Percentiles rank a stretch among this genome's conserved stretches.
Evolutionary conservation across 2,888 invertebrate genomes (phyloP).

Genomic region (Cryptophagus acutangulus): DNA sequence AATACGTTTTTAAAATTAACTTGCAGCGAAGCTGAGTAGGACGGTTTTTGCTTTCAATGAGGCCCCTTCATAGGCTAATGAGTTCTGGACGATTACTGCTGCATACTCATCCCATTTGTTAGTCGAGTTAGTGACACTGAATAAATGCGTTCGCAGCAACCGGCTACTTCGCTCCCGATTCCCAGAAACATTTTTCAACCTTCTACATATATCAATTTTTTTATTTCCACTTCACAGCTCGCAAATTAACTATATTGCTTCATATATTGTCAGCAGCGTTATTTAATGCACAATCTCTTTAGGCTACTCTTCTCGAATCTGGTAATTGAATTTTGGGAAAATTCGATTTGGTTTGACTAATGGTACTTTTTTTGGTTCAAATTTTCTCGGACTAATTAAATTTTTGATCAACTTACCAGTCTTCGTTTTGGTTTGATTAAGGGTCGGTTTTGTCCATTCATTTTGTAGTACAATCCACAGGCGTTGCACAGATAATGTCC

Average conservation of each 20-base stretch:
- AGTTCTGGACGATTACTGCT: slow-evolving; percentile 44
- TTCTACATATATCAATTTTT: slow-evolving; percentile 8
- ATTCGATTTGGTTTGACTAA: too few relatives aligned
- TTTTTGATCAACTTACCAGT: slow-evolving; percentile 81
- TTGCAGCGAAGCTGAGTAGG: slow-evolving; percentile 24
- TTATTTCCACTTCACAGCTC: too few relatives aligned
- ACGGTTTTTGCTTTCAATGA: slow-evolving; percentile 16
- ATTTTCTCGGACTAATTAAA: background rate
- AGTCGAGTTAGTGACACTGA: slow-evolving; percentile 41
- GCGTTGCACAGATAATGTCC: slow-evolving; percentile 99
- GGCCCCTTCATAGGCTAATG: slow-evolving; percentile 46
- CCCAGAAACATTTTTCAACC: slow-evolving; percentile 15
- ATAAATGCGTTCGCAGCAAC: slow-evolving; percentile 34
- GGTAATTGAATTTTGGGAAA: too few relatives aligned
- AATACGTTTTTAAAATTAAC: slow-evolving; percentile 47
- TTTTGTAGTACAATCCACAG: slow-evolving; percentile 99
- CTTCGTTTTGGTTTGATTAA: slow-evolving; percentile 99
- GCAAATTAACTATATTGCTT: too few relatives aligned
- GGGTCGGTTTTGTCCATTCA: slow-evolving; percentile 98
- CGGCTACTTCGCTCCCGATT: slow-evolving; percentile 15
- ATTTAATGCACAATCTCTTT: too few relatives aligned
- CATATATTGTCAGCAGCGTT: too few relatives aligned
- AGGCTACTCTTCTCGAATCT: too few relatives aligned
- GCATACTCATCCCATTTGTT: slow-evolving; percentile 44
- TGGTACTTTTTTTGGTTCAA: too few relatives aligned